These are phyloP conservation scores for Drosophila guanche DNA, from an alignment of 1,140 invertebrate genomes.

Conservation along the genomic window DNA sequence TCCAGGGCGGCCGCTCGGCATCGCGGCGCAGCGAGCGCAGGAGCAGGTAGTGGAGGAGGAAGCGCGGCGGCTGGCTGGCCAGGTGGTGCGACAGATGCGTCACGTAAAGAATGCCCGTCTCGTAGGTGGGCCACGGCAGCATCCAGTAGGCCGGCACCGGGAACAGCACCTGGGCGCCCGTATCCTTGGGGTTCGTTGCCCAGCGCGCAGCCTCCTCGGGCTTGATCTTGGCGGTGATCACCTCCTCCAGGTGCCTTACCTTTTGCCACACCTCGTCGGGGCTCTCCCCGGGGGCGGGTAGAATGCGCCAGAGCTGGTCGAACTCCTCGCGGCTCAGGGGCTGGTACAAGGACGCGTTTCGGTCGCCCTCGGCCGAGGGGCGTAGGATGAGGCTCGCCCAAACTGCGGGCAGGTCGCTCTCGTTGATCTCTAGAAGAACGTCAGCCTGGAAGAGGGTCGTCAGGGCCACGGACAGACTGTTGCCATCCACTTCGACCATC, in stretches of 20 bases:
- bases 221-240: neutral
- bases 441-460: slow-evolving; percentile 17
- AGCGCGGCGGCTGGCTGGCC: accelerated
- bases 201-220: no score
- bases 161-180: neutral
- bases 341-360: neutral
- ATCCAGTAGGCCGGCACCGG: slow-evolving; percentile 6
- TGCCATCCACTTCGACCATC: neutral
- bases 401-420: accelerated
- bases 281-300: neutral
- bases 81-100: neutral
- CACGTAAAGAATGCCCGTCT: neutral
- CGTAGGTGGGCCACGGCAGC: slow-evolving; percentile 13
- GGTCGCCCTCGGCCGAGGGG: neutral
- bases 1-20: neutral
- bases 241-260: neutral
- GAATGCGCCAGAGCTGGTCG: neutral
- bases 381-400: slow-evolving; percentile 4
- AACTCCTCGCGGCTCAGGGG: slow-evolving; percentile 1
- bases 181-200: neutral
- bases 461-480: slow-evolving; percentile 9
- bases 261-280: neutral
- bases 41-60: slow-evolving; percentile 30
- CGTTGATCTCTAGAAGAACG: neutral
- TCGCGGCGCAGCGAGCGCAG: slow-evolving; percentile 25